Percentiles rank a stretch among this genome's conserved stretches.
phyloP scores from a whole-genome alignment of 2,888 invertebrate genomes.

The Cinara cedri region DNA sequence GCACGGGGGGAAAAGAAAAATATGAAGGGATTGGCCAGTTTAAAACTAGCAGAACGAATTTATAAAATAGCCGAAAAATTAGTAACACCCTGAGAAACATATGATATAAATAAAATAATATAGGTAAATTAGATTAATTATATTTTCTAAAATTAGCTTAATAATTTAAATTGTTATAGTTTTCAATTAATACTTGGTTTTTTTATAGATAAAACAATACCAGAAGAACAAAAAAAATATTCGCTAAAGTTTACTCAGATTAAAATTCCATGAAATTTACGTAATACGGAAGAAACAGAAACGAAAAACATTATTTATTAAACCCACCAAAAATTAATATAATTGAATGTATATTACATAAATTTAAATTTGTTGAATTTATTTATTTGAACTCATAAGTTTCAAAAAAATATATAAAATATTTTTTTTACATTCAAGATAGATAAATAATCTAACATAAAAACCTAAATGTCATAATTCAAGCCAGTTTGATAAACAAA shows the following conservation, averaged over 20 bases:
- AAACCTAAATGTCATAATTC: not conserved
- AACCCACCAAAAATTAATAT: conserved; percentile 62
- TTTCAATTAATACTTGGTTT: conserved; percentile 41
- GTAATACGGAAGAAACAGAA: conserved; percentile 70
- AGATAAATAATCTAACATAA: too few species aligned
- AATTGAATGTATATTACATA: not conserved
- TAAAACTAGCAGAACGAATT: conserved; percentile 37
- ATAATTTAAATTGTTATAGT: conserved; percentile 11
- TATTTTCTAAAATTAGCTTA: conserved; percentile 18
- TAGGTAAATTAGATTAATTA: conserved; percentile 72
- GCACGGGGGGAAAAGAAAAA: conserved; percentile 84
- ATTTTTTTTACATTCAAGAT: not conserved
- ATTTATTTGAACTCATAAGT: not conserved
- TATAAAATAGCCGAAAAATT: conserved; percentile 65
- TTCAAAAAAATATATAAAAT: too few species aligned
- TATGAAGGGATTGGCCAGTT: conserved; percentile 73
- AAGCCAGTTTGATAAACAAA: too few species aligned
- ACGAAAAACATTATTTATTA: conserved; percentile 69
- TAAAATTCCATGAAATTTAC: conserved; percentile 76
- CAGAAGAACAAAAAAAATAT: conserved; percentile 87
- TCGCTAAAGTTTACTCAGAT: conserved; percentile 79
- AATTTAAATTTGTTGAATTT: not conserved
- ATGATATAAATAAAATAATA: conserved; percentile 93
- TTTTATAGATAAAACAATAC: conserved; percentile 75
- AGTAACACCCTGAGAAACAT: conserved; percentile 83